Evolutionary conservation across 2,113 vertebrate genomes (phyloP), one percentile per base, ranked within the genome.

Genomic region (Upupa epops): DNA sequence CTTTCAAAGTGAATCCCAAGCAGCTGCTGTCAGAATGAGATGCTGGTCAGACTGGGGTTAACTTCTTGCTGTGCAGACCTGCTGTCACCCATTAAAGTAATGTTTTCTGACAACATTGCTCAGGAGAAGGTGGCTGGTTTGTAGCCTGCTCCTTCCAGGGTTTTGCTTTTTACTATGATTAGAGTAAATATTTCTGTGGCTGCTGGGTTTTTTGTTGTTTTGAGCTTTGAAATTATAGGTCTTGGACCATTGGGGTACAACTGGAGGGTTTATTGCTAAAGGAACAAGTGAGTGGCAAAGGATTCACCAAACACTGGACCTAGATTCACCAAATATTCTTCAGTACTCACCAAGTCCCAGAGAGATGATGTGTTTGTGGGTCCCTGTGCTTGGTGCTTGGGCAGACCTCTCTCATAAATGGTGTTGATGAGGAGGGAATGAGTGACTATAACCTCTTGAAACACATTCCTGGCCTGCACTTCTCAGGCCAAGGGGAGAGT

Each of bases 21-120:
- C 81, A 95, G 49, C 58, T 84, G 61, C 84, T 72, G 59, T 46
- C 59, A 81, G 70, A 59, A 55, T 37, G 70, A 82, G 29, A 21
- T 60, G 54, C 37, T 74, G 74, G 5, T 87, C 45, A 15, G 32
- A 29, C 42, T 32, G n/a, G 61, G 36, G 61, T 56, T 56, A n/a
- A 34, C 42, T 78, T 37, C n/a, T 87, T 45, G 18, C 36, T 86
- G 28, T 61, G 40, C 74, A 84, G 58, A 59, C 25, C 64, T 0
- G 0, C 89, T 54, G 21, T 58, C 55, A 36, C 36, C 1, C 2
- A 48, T 88, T 65, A 82, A 56, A 92, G 68, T 28, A 86, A 51
- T 5, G 6, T 81, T 74, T 86, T 63, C 36, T 81, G 65, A 59
- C 36, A 51, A 7, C 21, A 51, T 75, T 17, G 7, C 21, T 31